Base-by-base conservation (phyloP, 2,888 invertebrate genomes). In the Drosophila melanocephala region DNA sequence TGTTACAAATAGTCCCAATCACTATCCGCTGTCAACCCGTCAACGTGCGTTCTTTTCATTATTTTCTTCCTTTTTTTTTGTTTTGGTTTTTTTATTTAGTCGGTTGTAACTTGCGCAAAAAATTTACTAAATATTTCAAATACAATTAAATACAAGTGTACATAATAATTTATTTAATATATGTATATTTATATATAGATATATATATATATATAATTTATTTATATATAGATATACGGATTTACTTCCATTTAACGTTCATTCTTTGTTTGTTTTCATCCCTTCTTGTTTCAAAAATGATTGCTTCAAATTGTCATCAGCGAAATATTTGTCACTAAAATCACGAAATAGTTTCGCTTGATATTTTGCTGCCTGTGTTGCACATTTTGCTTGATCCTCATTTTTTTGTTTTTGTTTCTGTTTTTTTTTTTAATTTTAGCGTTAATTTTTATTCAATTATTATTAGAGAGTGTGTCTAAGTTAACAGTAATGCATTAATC, bases 261-360 rank as follows among this genome's bases (percentile, higher is more conserved):
- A 58, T 77, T 77, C 70, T 63, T 81, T 79, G 77, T 68, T 78
- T 42, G n/a, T 79, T 67, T 59, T 77, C 78, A 47, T 47, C 16
- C 77, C 79, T 79, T 81, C 82, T 82, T 90, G 81, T 75, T 87
- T 92, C 87, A 90, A 92, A 89, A 92, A 92, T 92, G 92, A 92
- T 92, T 92, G 92, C 92, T 92, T 92, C 90, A 86, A 92, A 92
- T 90, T 92, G 92, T 90, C 92, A 81, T 90, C 92, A 92, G 92
- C 92, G 92, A 92, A 92, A 91, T 92, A 92, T 92, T 92, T 92
- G 92, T 89, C 91, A 87, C 85, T 90, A 87, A 86, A 92, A 92
- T 92, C 92, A 92, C 92, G 90, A 92, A 92, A 92, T 89, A 90
- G 91, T 85, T 90, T 91, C 91, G 91, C 91, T 83, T 86, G 83